A percentile compares a stretch with the other conserved stretches of the same genome.
Conservation (phyloP, 2,888 invertebrate genomes). For the Cosmia pyralina region DNA sequence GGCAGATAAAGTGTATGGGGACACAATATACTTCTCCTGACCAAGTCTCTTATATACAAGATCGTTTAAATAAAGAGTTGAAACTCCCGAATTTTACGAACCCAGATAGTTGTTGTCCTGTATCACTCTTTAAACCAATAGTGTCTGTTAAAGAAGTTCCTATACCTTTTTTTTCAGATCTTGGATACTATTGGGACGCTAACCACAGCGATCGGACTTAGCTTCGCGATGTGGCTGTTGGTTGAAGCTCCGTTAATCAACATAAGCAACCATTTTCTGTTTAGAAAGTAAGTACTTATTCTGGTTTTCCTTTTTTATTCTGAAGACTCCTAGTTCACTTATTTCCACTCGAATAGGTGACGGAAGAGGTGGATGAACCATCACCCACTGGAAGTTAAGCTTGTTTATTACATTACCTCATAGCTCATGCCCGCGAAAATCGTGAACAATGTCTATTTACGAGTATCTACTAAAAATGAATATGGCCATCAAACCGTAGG, state of each 20-base stretch:
- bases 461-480: too few species aligned
- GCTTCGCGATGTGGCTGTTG: slow-evolving; percentile 58
- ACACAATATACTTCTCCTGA: background rate
- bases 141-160: background rate
- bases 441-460: too few species aligned
- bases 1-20: background rate
- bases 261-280: slow-evolving; percentile 43
- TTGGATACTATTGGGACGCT: slow-evolving; percentile 17
- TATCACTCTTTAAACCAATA: background rate
- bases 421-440: too few species aligned
- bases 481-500: too few species aligned
- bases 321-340: too few species aligned
- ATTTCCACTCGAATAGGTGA: too few species aligned
- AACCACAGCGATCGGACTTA: slow-evolving; percentile 23
- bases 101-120: background rate
- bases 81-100: background rate
- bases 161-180: slow-evolving; percentile 22
- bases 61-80: too few species aligned
- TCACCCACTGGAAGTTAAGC: too few species aligned
- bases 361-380: too few species aligned
- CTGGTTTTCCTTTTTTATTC: background rate
- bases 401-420: too few species aligned
- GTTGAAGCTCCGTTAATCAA: slow-evolving; percentile 63
- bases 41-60: background rate
- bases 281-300: slow-evolving; percentile 41